These are phyloP conservation scores for Stenolophus ochropezus DNA, from an alignment of 2,888 invertebrate species.

Conservation along the genomic window DNA sequence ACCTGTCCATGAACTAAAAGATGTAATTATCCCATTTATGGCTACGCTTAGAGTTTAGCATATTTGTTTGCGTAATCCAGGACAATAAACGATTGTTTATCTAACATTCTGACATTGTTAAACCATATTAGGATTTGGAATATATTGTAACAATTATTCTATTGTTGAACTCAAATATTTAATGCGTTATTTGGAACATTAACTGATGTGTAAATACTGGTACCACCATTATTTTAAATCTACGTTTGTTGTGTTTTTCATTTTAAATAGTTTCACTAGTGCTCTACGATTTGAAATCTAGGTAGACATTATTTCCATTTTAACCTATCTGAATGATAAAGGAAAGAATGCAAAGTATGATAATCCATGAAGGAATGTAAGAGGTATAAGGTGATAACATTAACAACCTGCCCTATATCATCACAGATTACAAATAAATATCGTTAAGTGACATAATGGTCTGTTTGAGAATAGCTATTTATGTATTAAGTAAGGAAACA, in stretches of 20 bases:
- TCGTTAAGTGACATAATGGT: no score
- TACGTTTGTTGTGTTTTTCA: neutral
- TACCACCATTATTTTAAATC: neutral
- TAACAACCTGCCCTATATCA: no score
- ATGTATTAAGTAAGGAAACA: no score
- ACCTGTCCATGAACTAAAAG: neutral
- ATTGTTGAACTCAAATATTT: neutral
- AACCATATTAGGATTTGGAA: neutral
- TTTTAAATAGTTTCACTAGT: no score
- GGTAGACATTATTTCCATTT: no score
- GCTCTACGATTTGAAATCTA: no score
- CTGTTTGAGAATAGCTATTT: no score
- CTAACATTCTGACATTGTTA: neutral
- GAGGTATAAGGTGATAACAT: no score
- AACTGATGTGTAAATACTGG: neutral
- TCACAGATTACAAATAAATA: no score
- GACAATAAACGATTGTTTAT: conserved; percentile 5
- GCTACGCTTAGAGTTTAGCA: neutral
- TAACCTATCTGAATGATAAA: no score
- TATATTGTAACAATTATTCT: neutral
- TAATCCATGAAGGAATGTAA: no score
- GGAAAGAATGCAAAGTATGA: no score
- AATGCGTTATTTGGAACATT: neutral
- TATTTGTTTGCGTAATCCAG: neutral
- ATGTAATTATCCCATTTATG: neutral